phyloP scores from a whole-genome alignment of 2,797 vertebrate genomes.

The Manis pentadactyla region DNA sequence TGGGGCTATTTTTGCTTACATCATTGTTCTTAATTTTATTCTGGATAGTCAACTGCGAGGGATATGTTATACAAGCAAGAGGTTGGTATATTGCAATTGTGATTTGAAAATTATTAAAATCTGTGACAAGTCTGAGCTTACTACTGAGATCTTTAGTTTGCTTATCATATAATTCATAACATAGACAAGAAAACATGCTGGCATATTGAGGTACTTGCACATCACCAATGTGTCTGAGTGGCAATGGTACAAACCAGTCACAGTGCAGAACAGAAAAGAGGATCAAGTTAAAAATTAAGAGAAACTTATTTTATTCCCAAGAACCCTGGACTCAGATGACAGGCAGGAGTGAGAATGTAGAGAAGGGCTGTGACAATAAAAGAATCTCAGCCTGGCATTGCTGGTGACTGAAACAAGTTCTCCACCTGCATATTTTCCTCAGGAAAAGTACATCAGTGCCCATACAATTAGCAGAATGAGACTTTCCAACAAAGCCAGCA shows the following conservation, averaged over 20 bases:
- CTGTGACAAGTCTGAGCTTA: not conserved
- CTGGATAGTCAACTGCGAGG: not conserved
- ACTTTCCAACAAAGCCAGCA: not conserved
- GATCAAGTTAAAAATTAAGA: not conserved
- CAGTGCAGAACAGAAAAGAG: not conserved
- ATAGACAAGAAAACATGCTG: not conserved
- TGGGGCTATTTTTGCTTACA: not conserved
- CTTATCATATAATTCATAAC: not conserved
- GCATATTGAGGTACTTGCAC: not conserved
- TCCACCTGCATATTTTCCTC: not conserved
- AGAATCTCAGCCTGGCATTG: not conserved
- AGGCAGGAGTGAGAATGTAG: not conserved
- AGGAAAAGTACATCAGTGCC: not conserved
- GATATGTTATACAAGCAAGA: not conserved
- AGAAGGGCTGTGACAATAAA: not conserved
- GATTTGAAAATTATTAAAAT: conserved; percentile 37
- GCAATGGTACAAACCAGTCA: not conserved
- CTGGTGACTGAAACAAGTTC: not conserved
- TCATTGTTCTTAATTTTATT: not conserved
- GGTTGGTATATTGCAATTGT: not conserved
- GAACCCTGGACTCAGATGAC: not conserved
- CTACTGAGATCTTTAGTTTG: not conserved
- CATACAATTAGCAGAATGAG: not conserved
- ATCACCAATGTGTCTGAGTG: not conserved
- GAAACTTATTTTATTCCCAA: not conserved